Evolutionary conservation across 2,888 invertebrate species (phyloP).

Genomic region (Amaurobius ferox): DNA sequence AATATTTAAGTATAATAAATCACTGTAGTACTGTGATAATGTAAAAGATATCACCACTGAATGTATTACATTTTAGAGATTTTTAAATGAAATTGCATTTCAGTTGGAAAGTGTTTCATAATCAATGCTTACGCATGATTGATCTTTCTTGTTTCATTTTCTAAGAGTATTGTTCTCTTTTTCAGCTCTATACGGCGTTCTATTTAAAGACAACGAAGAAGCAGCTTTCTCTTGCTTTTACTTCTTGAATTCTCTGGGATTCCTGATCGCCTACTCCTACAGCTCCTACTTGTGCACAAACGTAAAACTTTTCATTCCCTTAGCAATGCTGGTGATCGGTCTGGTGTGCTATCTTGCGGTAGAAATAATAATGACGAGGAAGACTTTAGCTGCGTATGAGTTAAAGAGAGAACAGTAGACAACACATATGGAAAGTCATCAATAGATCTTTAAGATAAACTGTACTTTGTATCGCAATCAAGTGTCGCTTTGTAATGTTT

Average conservation of each 20-base stretch:
- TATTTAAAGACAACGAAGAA: conserved; percentile 31
- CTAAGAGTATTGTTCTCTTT: background rate
- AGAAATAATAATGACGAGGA: conserved; percentile 8
- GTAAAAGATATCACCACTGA: no score
- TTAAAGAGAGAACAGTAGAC: background rate
- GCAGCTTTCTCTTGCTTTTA: conserved; percentile 30
- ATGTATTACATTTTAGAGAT: no score
- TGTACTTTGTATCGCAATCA: no score
- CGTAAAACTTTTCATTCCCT: conserved; percentile 22
- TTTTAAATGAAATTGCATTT: no score
- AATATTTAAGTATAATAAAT: no score
- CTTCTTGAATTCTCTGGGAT: conserved; percentile 24
- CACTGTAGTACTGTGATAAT: no score
- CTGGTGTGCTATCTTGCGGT: conserved; percentile 18
- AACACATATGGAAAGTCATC: no score
- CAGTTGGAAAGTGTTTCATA: no score
- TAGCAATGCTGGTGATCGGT: conserved; percentile 20
- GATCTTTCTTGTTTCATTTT: background rate
- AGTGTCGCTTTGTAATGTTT: no score
- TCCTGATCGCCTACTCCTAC: conserved; percentile 10
- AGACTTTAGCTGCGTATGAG: background rate
- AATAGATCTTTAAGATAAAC: no score
- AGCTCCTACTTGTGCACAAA: conserved; percentile 33
- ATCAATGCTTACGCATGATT: no score
- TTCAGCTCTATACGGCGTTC: conserved; percentile 34